Base-by-base conservation (phyloP, 2,888 invertebrate genomes). In the Drosophila meridionalis region DNA sequence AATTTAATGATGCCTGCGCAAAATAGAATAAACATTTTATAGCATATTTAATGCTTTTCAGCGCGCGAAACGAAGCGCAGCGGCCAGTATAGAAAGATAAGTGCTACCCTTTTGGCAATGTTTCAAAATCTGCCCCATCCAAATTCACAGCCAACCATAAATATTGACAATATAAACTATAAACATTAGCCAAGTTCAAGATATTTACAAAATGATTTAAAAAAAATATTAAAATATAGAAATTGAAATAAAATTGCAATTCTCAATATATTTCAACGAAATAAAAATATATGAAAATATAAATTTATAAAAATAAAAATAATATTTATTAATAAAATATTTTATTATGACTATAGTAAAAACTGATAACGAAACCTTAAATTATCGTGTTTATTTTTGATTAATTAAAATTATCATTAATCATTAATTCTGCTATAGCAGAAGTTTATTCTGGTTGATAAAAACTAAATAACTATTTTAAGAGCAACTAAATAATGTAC, bases 91-190 rank as follows among this genome's bases (percentile, higher is more conserved):
- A 45, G 50, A 65, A 63, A 76, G 55, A 56, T 48, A 40, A 59
- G 47, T 47, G 38, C 69, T 52, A 40, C 50, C 12, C 47, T 69
- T 73, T 84, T 82, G 87, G 87, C 82, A 83, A 68, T 30, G 26
- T 48, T 71, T 77, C 84, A 87, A 71, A 69, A 65, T 42, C 12
- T 14, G 56, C 28, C 57, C 26, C 12, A 9, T 4, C 26, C 6
- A 43, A 65, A 36, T 56, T 28, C 61, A 20, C 57, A 58, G 57
- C 20, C 48, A 38, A 48, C 50, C 60, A 62, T 42, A 62, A 65
- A 68, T 67, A 57, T 55, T 60, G 45, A 36, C 55, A 57, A 62
- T 60, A 48, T 64, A 66, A 70, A 73, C 67, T 38, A 48, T 60
- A 43, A 57, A 60, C 69, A 59, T 52, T 36, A 3, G 40, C 28